A percentile compares a stretch with the other conserved stretches of the same genome.
These are phyloP conservation scores for Rotaria socialis DNA, from an alignment of 2,888 invertebrate genomes.

Conservation along the genomic window DNA sequence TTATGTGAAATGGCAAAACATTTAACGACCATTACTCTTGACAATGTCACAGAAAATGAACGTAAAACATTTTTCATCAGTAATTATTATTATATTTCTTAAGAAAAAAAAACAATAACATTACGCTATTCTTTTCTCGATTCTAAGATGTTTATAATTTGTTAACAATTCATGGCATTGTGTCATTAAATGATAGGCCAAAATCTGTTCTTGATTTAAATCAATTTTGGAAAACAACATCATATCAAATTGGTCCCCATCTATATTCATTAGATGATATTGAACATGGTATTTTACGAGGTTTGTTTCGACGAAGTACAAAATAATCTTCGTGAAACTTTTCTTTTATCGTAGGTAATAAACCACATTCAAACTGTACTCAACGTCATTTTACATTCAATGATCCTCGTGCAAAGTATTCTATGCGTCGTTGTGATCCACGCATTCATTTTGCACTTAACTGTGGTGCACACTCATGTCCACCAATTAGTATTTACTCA, in stretches of 20 bases:
- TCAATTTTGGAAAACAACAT: slow-evolving; percentile 58
- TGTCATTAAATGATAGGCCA: slow-evolving; percentile 50
- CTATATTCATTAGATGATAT: slow-evolving; percentile 59
- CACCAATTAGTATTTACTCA: slow-evolving; percentile 40
- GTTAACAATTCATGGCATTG: slow-evolving; percentile 58
- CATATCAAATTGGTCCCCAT: slow-evolving; percentile 56
- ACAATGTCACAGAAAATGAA: slow-evolving; percentile 32
- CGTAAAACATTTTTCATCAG: slow-evolving; percentile 35
- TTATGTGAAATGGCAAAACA: not conserved
- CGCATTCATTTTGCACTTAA: slow-evolving; percentile 60
- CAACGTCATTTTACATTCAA: slow-evolving; percentile 52
- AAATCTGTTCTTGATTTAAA: slow-evolving; percentile 56
- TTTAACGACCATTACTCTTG: not conserved
- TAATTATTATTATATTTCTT: not conserved
- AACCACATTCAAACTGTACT: slow-evolving; percentile 56
- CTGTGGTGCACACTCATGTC: slow-evolving; percentile 56
- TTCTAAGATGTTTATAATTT: slow-evolving; percentile 56
- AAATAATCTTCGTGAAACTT: not conserved
- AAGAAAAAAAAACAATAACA: not conserved
- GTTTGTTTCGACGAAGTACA: slow-evolving; percentile 48
- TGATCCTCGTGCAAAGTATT: slow-evolving; percentile 55
- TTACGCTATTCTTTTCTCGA: no score
- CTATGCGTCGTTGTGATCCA: slow-evolving; percentile 54
- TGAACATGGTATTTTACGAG: slow-evolving; percentile 60
- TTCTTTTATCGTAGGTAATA: no score